Evolutionary conservation across 2,113 vertebrate species (phyloP), one percentile per base, ranked within the genome.

Genomic region (Phaetusa simplex): DNA sequence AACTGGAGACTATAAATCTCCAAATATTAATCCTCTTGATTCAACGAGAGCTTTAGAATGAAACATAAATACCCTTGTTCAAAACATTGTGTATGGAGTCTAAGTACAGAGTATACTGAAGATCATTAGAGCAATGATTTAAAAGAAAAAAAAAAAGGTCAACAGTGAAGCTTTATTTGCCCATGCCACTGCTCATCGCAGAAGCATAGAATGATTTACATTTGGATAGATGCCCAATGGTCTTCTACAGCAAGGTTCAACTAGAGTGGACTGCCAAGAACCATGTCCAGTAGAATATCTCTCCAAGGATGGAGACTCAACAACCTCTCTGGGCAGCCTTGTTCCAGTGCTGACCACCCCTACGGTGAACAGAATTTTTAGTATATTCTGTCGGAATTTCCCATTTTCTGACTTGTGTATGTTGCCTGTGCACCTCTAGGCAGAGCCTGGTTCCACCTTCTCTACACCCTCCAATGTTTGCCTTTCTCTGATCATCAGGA

Each of bases 11-110:
- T 76, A 86, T 66, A 90, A 95, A 93, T 77, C 21, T 29, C 79
- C 45, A 91, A 88, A 82, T 17, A 86, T 82, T 92, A 95, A 89
- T 90, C 59, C 78, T 85, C 93, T 89, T 86, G 58, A 95, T 96
- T 94, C 73, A 94, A 52, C 72, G 87, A 22, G 67, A 18, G 53
- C 6, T 96, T 88, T 82, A 66, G 42, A 67, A 84, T 36, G 27
- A 53, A 86, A 74, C 65, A 59, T 36, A 78, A 81, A 76, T 87
- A 88, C 40, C 66, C 45, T 43, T 23, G 36, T 72, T 67, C 83
- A 90, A 94, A 95, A 83, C 38, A 67, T 6, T 73, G 61, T 11
- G 8, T 56, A 16, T 24, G 22, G 69, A 91, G 65, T 74, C 49
- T 11, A 80, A 93, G 16, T 38, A 88, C 34, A 76, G 58, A 70